Evolutionary conservation across 2,888 invertebrate species (phyloP).

Genomic region (Caenorhabditis sinica): DNA sequence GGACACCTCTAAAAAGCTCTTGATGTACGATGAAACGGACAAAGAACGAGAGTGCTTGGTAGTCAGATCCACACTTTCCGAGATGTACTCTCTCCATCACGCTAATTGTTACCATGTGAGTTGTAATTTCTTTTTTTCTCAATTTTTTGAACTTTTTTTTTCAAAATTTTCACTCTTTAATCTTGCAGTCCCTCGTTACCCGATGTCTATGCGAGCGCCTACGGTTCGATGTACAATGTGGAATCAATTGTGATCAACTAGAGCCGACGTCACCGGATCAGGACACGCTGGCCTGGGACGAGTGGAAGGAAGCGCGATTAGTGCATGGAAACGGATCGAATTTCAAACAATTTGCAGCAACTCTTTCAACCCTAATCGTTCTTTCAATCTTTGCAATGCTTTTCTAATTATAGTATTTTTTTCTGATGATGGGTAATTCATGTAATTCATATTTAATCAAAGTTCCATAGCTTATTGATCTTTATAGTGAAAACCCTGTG

Average conservation of each 20-base stretch:
- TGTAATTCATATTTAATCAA: neutral
- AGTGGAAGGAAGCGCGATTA: slow-evolving; percentile 71
- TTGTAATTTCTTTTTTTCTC: neutral
- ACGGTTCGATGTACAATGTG: slow-evolving; percentile 68
- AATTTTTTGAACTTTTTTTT: neutral
- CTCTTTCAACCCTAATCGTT: slow-evolving; percentile 18
- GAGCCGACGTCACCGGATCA: slow-evolving; percentile 74
- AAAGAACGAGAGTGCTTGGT: slow-evolving; percentile 74
- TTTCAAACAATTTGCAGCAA: slow-evolving; percentile 14
- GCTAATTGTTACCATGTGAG: slow-evolving; percentile 74
- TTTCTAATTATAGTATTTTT: slow-evolving; percentile 14
- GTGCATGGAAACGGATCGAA: slow-evolving; percentile 43
- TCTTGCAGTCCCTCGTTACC: slow-evolving; percentile 72
- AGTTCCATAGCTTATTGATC: neutral
- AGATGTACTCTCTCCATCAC: slow-evolving; percentile 72
- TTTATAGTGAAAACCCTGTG: neutral
- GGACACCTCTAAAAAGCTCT: slow-evolving; percentile 73
- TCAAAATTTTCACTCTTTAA: neutral
- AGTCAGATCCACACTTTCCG: slow-evolving; percentile 72
- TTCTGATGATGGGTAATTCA: slow-evolving; percentile 27
- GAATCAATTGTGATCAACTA: slow-evolving; percentile 70
- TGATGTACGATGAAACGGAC: slow-evolving; percentile 72
- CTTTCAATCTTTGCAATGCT: slow-evolving; percentile 32
- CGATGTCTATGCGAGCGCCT: slow-evolving; percentile 73
- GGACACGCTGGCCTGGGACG: slow-evolving; percentile 72